Base-by-base conservation (phyloP, 2,888 invertebrate species). In the Quadriops clusia region DNA sequence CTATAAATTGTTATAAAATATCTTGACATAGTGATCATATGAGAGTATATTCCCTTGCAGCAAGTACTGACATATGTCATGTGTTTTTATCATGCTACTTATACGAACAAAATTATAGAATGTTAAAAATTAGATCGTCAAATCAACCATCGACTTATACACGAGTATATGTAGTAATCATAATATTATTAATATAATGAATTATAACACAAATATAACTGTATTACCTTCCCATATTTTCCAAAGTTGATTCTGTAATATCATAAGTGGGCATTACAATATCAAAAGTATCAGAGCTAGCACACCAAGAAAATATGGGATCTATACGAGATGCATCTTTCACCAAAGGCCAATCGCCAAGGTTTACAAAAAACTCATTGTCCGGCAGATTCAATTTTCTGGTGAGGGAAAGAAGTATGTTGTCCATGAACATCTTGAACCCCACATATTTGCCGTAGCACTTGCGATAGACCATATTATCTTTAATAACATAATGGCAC, bases 241-340 rank as follows among this genome's bases (percentile, higher is more conserved):
- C 89, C 38, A 94, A 58, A 2, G 87, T 77, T 8, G 94, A 81
- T 63, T 93, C 86, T 1, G 90, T 91, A 25, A 95, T 67, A 55
- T 95, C 94, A 61, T 95, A 95, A 1, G 94, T 94, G 5, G 95
- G 95, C 69, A 95, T 68, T 15, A 91, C 74, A 54, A 95, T 91
- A 58, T 97, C 95, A 46, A 70, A 65, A 4, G 82, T 77, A 35
- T 82, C 77, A 34, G 74, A 68, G 39, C 89, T 93, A 2, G 93
- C 93, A 61, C 95, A 95, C 95, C 95, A 97, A 9, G 94, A 94
- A 54, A 95, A 84, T 37, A 97, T 74, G 2, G 95, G 93, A 39
- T 77, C 69, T 7, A 69, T 66, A 8, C 67, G 58, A 21, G 54
- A 51, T 1, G 54, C 54, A 3, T 58, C 53, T 38, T 57, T 52